Base-by-base conservation (phyloP, 1,140 invertebrate species). In the Oscheius sp. region DNA sequence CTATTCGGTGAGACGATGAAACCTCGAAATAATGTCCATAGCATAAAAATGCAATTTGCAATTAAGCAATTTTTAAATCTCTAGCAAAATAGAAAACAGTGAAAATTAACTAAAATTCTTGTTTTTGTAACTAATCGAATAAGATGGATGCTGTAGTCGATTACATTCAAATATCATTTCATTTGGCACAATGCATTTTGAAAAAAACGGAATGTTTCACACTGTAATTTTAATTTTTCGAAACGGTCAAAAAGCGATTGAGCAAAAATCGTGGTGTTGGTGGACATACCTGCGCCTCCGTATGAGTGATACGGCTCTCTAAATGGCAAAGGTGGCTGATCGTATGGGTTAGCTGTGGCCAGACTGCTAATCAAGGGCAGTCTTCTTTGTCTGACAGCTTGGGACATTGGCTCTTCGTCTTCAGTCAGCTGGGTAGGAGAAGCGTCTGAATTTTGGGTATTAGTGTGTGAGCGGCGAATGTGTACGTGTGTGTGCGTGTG, bases 331-430 rank as follows among this genome's bases (percentile, higher is more conserved):
- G 69, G 36, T 26, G 59, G 23, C 32, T 68, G 65, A 35, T 31
- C 52, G 15, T 23, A 36, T 10, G 55, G 49, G 34, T 34, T 49
- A 45, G 38, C 31, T 4, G 72, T 74, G 35, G 64, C 46, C 46
- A 74, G 38, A 26, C 35, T 68, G 35, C 68, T 52, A 68, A 74
- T 74, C 52, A 74, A 58, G 13, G 72, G 72, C 55, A 74, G 65
- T 59, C 72, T 35, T 13, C 72, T 18, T 15, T 73, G 28, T 29
- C 72, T 23, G 3, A 74, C 65, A 13, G 64, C 35, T n/a, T 68
- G 34, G 3, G 72, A 65, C 72, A 74, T 74, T 0, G 72, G 72
- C 32, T 74, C 72, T 10, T 74, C 72, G 36, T 74, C 72, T 32
- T 74, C 72, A 23, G 49, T 68, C 32, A 68, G 23, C 13, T 74